These are phyloP conservation scores for Phylloscopus trochilus DNA, from an alignment of 2,113 vertebrate genomes.

Conservation along the genomic window DNA sequence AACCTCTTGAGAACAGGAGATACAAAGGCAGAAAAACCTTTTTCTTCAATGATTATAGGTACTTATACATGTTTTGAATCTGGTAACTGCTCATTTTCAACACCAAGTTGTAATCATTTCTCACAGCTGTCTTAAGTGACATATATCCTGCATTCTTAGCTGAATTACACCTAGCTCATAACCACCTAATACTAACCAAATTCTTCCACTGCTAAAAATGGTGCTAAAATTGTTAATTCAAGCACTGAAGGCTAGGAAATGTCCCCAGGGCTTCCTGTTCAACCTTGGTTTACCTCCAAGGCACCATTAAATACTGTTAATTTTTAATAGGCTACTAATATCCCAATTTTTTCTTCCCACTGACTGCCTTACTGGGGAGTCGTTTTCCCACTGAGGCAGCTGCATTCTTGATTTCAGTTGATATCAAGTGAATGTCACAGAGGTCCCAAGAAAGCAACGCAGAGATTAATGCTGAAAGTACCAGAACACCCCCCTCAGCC, in stretches of 20 bases:
- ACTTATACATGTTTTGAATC: background rate
- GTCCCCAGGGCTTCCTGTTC: background rate
- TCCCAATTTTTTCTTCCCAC: background rate
- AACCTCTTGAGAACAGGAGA: background rate
- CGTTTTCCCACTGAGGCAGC: background rate
- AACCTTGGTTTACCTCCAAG: conserved; percentile 12
- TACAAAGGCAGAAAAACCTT: background rate
- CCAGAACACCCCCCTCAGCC: background rate
- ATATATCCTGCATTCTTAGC: background rate
- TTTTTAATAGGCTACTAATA: conserved; percentile 33
- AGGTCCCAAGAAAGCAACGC: background rate
- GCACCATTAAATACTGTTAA: conserved; percentile 21
- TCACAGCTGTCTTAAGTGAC: background rate
- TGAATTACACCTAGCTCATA: background rate
- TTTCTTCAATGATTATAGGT: background rate
- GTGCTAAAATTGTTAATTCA: background rate
- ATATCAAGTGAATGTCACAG: background rate
- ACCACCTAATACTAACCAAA: background rate
- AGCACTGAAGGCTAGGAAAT: background rate
- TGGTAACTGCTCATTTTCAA: background rate
- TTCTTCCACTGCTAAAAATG: background rate
- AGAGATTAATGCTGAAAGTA: background rate
- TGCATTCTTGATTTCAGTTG: background rate
- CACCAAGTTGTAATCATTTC: background rate
- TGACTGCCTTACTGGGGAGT: background rate